Conservation (phyloP, 2,797 vertebrate species). For the Anguilla pacifica region DNA sequence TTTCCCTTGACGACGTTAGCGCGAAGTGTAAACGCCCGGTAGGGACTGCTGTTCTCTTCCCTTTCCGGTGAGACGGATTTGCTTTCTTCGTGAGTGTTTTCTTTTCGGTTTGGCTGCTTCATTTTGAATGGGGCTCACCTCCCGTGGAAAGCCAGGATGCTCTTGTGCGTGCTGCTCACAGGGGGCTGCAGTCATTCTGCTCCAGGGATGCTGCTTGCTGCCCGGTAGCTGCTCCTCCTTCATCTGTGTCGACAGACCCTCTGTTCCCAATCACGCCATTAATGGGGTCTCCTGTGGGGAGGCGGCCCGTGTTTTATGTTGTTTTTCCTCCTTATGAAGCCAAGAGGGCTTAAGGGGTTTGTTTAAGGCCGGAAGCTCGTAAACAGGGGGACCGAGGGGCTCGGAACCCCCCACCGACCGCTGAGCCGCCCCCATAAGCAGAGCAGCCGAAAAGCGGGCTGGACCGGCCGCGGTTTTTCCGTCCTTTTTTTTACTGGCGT, state of each 20-base stretch:
- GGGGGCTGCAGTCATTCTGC: background rate
- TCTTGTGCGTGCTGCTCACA: background rate
- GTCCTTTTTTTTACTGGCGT: background rate
- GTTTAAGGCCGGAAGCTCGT: conserved; percentile 45
- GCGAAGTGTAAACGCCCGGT: background rate
- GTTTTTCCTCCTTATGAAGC: conserved; percentile 41
- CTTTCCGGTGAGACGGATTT: background rate
- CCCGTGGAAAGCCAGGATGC: background rate
- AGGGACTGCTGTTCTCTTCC: background rate
- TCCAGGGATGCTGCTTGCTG: conserved; percentile 4
- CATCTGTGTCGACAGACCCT: conserved; percentile 19
- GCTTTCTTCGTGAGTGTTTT: background rate
- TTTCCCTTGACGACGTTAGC: background rate
- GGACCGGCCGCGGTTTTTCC: background rate
- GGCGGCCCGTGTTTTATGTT: conserved; percentile 25
- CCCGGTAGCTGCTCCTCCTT: background rate
- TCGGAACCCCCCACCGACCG: conserved; percentile 33
- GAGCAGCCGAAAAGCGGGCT: background rate
- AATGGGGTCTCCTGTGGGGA: conserved; percentile 37
- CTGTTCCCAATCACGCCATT: conserved; percentile 46
- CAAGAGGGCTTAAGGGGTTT: conserved; percentile 26
- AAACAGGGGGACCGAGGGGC: conserved; percentile 33
- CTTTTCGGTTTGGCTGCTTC: background rate
- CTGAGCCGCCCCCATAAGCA: conserved; percentile 18
- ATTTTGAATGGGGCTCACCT: background rate